Evolutionary conservation across 2,888 invertebrate species (phyloP).

Genomic region (Netelia melanura): DNA sequence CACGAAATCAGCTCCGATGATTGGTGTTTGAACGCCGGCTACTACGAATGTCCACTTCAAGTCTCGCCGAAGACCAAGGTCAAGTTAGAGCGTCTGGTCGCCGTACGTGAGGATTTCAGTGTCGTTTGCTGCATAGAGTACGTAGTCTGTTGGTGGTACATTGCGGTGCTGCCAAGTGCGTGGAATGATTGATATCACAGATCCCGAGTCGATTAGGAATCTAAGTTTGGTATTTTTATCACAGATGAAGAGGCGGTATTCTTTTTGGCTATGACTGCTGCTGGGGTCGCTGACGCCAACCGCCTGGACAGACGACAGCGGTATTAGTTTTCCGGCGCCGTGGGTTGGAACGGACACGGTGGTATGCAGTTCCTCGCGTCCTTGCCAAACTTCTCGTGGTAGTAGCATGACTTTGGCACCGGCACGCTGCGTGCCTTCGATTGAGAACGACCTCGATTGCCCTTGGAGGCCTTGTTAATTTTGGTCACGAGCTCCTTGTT

Average conservation of each 20-base stretch:
- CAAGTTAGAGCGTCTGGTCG: conserved; percentile 32
- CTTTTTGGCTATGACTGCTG: conserved; percentile 9
- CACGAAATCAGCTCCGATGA: conserved; percentile 58
- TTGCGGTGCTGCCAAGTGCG: not conserved
- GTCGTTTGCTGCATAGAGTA: conserved; percentile 54
- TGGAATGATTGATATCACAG: conserved; percentile 58
- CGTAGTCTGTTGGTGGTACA: conserved; percentile 34
- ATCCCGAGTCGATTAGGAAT: conserved; percentile 69
- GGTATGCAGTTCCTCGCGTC: not conserved
- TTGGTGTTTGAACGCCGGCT: conserved; percentile 53
- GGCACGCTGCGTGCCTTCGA: conserved; percentile 12
- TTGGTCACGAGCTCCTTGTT: not conserved
- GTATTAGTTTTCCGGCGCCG: conserved; percentile 26
- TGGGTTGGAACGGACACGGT: conserved; percentile 13
- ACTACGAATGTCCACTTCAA: conserved; percentile 57
- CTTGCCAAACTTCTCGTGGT: not conserved
- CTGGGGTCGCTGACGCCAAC: conserved; percentile 33
- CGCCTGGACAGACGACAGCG: conserved; percentile 60
- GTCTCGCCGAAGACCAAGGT: conserved; percentile 54
- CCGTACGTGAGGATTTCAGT: conserved; percentile 59
- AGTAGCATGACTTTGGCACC: not conserved
- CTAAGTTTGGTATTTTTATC: conserved; percentile 24
- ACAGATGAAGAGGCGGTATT: conserved; percentile 56
- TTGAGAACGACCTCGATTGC: not conserved
- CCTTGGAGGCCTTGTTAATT: not conserved